Conservation (phyloP, 1,140 invertebrate genomes). For the Penaeus chinensis region DNA sequence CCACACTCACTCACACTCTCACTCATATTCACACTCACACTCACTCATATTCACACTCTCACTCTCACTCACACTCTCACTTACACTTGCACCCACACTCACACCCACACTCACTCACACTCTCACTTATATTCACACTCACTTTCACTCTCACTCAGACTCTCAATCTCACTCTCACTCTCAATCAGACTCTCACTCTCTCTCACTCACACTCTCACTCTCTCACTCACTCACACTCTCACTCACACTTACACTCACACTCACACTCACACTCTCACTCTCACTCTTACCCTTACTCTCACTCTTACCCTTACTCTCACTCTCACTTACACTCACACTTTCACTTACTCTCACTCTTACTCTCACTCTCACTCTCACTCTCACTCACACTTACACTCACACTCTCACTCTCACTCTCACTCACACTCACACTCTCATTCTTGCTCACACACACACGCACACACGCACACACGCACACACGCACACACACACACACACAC, state of each 20-base stretch:
- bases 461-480: neutral
- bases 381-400: neutral
- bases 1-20: neutral
- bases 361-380: no score
- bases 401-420: neutral
- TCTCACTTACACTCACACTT: no score
- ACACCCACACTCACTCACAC: neutral
- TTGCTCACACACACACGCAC: neutral
- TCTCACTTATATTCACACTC: neutral
- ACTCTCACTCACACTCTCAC: no score
- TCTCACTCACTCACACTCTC: no score
- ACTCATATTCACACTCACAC: neutral
- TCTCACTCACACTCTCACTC: neutral
- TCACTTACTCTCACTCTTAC: no score
- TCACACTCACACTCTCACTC: no score
- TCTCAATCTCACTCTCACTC: no score
- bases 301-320: no score
- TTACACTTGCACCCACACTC: neutral
- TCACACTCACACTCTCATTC: neutral
- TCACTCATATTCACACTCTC: neutral
- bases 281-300: no score
- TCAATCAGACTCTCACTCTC: neutral
- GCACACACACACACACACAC: neutral
- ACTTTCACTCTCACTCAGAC: neutral
- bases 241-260: no score